A percentile compares a stretch with the other conserved stretches of the same genome.
These are phyloP conservation scores for Spea bombifrons DNA, from an alignment of 2,113 vertebrate genomes.

Conservation along the genomic window DNA sequence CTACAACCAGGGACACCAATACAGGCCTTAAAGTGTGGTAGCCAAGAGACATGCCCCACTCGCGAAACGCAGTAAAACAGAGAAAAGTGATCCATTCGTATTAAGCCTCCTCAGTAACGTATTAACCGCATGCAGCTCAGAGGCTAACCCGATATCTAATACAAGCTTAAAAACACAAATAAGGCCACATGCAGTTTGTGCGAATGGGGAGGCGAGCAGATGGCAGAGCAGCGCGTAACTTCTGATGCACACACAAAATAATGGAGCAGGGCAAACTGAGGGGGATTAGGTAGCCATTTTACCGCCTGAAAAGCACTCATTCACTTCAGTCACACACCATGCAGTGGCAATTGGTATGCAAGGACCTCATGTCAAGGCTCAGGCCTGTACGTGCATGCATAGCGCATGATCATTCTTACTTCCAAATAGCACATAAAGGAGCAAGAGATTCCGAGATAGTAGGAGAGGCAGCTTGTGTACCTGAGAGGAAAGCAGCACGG, in stretches of 20 bases:
- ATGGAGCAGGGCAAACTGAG: no score
- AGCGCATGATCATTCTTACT: not conserved
- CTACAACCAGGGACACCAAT: constrained; percentile 23
- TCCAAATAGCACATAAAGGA: not conserved
- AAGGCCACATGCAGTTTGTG: no score
- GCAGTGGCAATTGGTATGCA: not conserved
- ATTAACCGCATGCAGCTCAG: no score
- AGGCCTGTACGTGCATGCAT: constrained; percentile 33
- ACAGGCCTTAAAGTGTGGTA: constrained; percentile 7
- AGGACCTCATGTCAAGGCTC: not conserved
- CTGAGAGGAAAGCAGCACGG: not conserved
- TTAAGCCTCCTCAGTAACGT: no score
- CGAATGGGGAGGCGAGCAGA: not conserved
- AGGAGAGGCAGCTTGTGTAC: not conserved
- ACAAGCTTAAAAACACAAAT: no score
- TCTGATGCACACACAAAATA: no score
- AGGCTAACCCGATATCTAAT: no score
- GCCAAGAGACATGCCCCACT: not conserved
- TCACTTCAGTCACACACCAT: not conserved
- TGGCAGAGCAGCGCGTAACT: no score
- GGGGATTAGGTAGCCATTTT: constrained; percentile 17
- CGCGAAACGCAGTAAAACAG: not conserved
- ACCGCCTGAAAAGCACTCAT: not conserved
- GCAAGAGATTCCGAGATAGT: not conserved
- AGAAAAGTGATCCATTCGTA: not conserved